Evolutionary conservation across 2,113 vertebrate genomes (phyloP).

Genomic region (Cyanoliseus patagonus): DNA sequence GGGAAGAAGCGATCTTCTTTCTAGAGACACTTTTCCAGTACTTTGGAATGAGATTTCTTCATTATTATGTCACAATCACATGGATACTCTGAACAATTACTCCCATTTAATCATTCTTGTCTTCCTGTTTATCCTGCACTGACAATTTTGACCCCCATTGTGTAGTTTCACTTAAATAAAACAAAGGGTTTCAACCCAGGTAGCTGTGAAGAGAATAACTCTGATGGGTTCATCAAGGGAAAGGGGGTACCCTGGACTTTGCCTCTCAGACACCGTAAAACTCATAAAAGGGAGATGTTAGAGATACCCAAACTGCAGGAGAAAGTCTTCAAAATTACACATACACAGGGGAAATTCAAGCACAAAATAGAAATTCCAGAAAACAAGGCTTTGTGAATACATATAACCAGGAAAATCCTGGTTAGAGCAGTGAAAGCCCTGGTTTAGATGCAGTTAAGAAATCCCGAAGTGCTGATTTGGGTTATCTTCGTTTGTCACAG

Average conservation of each 20-base stretch:
- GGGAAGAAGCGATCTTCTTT: rapidly evolving
- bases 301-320: not conserved
- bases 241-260: not conserved
- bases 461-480: not conserved
- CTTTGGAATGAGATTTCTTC: not conserved
- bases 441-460: not conserved
- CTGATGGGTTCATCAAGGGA: not conserved
- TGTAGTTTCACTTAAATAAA: not conserved
- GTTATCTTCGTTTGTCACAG: not conserved
- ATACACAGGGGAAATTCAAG: not conserved
- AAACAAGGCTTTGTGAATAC: not conserved
- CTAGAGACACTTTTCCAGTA: not conserved
- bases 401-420: not conserved
- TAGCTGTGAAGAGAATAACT: not conserved
- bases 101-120: not conserved
- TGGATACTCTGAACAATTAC: not conserved
- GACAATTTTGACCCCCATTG: not conserved
- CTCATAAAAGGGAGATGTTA: not conserved
- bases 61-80: not conserved
- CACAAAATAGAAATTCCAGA: not conserved
- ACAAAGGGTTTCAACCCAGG: not conserved
- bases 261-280: not conserved
- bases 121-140: not conserved
- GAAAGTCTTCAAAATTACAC: not conserved
- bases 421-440: not conserved